phyloP scores from a whole-genome alignment of 1,140 invertebrate species.

The Panulirus ornatus region DNA sequence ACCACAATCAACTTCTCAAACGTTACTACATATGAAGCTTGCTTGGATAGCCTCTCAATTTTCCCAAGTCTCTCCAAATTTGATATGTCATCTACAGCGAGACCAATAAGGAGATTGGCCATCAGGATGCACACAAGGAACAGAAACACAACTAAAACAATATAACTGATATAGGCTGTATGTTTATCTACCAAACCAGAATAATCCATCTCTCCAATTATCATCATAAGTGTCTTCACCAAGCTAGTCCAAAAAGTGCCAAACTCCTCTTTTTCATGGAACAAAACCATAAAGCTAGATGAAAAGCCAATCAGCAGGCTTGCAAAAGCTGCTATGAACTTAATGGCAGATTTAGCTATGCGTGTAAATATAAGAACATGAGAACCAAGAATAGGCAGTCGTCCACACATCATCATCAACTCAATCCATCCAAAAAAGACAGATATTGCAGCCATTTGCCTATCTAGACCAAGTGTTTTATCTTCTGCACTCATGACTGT shows the following conservation, averaged over 20 bases:
- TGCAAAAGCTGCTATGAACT: slow-evolving; percentile 45
- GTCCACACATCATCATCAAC: slow-evolving; percentile 54
- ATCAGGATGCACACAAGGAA: slow-evolving; percentile 55
- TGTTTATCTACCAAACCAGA: neutral
- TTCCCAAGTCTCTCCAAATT: slow-evolving; percentile 16
- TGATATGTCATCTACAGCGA: slow-evolving; percentile 50
- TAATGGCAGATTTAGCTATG: slow-evolving; percentile 44
- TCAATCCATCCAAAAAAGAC: slow-evolving; percentile 59
- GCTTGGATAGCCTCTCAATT: slow-evolving; percentile 43
- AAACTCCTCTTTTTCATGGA: slow-evolving; percentile 18
- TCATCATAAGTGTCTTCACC: slow-evolving; percentile 58
- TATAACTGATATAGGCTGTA: slow-evolving; percentile 2
- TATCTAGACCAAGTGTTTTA: neutral
- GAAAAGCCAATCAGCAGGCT: slow-evolving; percentile 43
- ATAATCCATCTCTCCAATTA: slow-evolving; percentile 58
- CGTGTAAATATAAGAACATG: slow-evolving; percentile 49
- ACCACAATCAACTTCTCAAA: slow-evolving; percentile 13
- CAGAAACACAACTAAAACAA: slow-evolving; percentile 35
- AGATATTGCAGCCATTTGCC: slow-evolving; percentile 42
- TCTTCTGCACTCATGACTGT: neutral
- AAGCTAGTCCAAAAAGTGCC: neutral
- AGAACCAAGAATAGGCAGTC: slow-evolving; percentile 37
- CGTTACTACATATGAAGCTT: slow-evolving; percentile 28
- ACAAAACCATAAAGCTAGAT: slow-evolving; percentile 39
- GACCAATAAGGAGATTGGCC: slow-evolving; percentile 54